Conservation (phyloP, 2,797 vertebrate species). For the Argya squamiceps region DNA sequence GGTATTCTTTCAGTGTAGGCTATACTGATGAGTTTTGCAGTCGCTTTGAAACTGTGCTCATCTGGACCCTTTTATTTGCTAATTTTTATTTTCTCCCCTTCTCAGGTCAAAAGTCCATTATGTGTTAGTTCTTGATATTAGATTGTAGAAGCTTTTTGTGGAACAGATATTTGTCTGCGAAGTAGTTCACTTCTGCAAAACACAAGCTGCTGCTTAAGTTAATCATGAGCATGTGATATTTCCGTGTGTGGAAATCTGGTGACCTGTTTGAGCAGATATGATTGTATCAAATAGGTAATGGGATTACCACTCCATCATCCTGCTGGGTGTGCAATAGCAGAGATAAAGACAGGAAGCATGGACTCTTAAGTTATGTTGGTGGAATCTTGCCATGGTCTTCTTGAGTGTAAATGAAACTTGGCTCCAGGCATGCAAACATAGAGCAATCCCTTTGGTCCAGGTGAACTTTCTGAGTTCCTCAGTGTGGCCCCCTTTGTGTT, state of each 20-base stretch:
- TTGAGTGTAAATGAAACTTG: not conserved
- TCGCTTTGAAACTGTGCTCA: not conserved
- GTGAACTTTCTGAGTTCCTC: not conserved
- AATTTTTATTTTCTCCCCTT: not conserved
- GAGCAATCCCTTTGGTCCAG: not conserved
- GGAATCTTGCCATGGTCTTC: not conserved
- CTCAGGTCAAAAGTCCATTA: not conserved
- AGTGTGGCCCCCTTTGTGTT: fast-evolving
- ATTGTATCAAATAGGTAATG: not conserved
- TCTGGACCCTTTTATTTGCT: not conserved
- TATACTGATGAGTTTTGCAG: not conserved
- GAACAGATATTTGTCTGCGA: not conserved
- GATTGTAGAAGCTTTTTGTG: not conserved
- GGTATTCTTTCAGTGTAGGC: not conserved
- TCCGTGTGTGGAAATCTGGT: not conserved
- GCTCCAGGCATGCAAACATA: fast-evolving
- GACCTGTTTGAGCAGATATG: not conserved
- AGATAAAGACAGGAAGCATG: not conserved
- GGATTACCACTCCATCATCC: not conserved
- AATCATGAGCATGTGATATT: not conserved
- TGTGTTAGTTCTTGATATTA: not conserved
- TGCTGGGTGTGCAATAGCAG: not conserved
- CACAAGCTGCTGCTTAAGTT: not conserved
- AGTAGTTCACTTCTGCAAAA: not conserved
- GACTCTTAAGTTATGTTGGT: not conserved